Conservation (phyloP, 2,888 invertebrate species). For the Polydrusus tereticollis region DNA sequence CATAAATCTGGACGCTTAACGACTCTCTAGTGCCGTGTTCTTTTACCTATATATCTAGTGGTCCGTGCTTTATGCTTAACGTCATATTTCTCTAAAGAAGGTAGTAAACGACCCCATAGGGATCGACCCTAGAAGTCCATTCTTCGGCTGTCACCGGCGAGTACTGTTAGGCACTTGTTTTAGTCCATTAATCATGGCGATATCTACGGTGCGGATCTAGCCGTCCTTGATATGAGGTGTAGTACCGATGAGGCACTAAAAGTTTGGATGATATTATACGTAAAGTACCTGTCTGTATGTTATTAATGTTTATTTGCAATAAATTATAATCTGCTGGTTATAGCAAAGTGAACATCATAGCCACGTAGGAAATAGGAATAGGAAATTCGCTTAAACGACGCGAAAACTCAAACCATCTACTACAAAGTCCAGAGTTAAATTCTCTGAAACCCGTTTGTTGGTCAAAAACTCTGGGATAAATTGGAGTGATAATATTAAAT, state of each 20-base stretch:
- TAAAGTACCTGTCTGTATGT: neutral
- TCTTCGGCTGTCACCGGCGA: conserved; percentile 48
- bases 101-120: conserved; percentile 42
- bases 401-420: no score
- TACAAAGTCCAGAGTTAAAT: no score
- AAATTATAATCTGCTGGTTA: no score
- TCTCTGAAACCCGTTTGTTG: no score
- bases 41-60: conserved; percentile 32
- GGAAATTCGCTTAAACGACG: no score
- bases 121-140: conserved; percentile 34
- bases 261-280: neutral
- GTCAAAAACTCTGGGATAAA: no score
- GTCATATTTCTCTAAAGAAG: conserved; percentile 42
- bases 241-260: conserved; percentile 9
- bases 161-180: conserved; percentile 46
- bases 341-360: no score
- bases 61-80: conserved; percentile 37
- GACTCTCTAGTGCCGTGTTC: conserved; percentile 32
- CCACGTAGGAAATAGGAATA: no score
- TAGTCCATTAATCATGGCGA: conserved; percentile 39
- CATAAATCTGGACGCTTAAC: conserved; percentile 15
- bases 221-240: conserved; percentile 36
- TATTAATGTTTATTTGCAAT: no score
- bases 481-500: no score
- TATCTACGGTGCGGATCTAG: conserved; percentile 35